These are phyloP conservation scores for Stegostoma tigrinum DNA, from an alignment of 2,113 vertebrate genomes.

Conservation along the genomic window DNA sequence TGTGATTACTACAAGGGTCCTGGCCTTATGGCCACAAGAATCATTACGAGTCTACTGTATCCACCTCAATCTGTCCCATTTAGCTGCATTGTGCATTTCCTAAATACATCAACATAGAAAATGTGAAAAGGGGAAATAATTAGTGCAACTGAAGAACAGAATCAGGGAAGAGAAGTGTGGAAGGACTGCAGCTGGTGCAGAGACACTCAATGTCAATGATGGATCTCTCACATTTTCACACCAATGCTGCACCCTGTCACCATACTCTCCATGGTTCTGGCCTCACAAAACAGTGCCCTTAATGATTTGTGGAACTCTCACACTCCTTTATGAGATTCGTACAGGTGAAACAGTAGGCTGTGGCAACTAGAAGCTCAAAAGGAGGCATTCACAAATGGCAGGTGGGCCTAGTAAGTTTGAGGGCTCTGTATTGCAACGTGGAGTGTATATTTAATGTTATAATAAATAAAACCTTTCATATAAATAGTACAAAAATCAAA, in stretches of 20 bases:
- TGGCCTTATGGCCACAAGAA: background rate
- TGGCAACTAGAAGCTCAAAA: background rate
- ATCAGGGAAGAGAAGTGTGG: background rate
- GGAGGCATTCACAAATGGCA: background rate
- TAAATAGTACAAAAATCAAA: constrained; percentile 8
- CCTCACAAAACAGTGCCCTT: background rate
- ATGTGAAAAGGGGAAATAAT: background rate
- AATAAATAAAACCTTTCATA: background rate
- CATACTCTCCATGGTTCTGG: background rate
- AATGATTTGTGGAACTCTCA: background rate
- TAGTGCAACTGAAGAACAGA: background rate
- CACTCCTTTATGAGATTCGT: background rate
- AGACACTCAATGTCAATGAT: background rate
- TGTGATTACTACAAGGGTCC: background rate
- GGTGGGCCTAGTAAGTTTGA: background rate
- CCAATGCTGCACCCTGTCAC: background rate
- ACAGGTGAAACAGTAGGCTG: background rate
- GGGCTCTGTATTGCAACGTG: background rate
- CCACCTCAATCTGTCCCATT: background rate
- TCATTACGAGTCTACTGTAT: background rate
- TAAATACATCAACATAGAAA: background rate
- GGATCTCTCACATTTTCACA: background rate
- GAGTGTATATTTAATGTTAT: background rate
- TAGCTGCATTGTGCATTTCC: background rate
- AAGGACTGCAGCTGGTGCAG: background rate